Conservation (phyloP, 2,797 vertebrate genomes). For the Pristis pectinata region DNA sequence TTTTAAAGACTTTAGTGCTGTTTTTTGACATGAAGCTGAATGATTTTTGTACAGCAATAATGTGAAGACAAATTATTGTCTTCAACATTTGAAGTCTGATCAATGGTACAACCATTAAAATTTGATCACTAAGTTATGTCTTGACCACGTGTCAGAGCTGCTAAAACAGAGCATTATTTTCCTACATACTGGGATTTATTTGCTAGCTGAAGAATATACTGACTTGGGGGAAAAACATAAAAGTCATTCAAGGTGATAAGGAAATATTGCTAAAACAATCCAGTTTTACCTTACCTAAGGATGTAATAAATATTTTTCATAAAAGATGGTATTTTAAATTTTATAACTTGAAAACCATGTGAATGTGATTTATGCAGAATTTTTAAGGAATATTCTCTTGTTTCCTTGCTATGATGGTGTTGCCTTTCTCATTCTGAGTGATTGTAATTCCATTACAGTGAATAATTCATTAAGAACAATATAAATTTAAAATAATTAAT, state of each 20-base stretch:
- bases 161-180: not conserved
- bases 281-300: not conserved
- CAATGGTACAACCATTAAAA: not conserved
- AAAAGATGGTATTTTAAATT: not conserved
- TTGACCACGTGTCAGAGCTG: slow-evolving; percentile 3
- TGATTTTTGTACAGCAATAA: not conserved
- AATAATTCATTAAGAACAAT: not conserved
- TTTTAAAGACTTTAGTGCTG: not conserved
- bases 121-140: not conserved
- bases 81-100: not conserved
- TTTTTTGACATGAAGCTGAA: not conserved
- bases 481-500: not conserved
- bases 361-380: not conserved
- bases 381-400: not conserved
- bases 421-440: not conserved
- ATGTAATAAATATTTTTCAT: not conserved
- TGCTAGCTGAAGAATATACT: not conserved
- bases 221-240: not conserved
- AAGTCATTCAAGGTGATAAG: not conserved
- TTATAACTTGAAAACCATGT: not conserved
- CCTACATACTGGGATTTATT: slow-evolving; percentile 14
- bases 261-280: not conserved
- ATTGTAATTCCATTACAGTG: not conserved
- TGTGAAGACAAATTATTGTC: not conserved
- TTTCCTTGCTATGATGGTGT: not conserved